phyloP scores from a whole-genome alignment of 2,113 vertebrate genomes.

The Trematocara nigrifrons region DNA sequence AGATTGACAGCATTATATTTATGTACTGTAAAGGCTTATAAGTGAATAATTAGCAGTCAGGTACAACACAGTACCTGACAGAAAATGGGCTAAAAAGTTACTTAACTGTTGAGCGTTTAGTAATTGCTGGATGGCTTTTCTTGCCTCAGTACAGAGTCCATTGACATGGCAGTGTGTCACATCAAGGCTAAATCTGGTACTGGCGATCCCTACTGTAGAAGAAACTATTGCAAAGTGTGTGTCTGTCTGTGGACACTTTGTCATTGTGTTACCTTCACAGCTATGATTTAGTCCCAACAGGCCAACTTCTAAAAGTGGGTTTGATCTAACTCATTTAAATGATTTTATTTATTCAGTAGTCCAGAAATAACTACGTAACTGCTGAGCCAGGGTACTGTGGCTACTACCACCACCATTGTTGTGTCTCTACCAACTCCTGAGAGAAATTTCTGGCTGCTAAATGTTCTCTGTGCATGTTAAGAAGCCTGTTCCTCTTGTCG shows the following conservation, averaged over 20 bases:
- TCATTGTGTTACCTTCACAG: not conserved
- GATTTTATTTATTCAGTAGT: fast-evolving
- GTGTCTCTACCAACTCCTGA: not conserved
- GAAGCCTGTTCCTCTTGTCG: not conserved
- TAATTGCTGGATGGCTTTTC: not conserved
- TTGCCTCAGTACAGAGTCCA: not conserved
- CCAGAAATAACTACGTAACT: not conserved
- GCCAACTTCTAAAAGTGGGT: not conserved
- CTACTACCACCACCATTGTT: fast-evolving
- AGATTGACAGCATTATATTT: not conserved
- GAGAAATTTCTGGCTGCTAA: not conserved
- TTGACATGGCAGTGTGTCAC: not conserved
- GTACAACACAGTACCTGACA: not conserved
- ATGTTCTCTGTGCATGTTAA: not conserved
- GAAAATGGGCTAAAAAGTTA: not conserved
- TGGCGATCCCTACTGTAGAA: fast-evolving
- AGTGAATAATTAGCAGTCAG: not conserved
- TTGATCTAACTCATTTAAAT: fast-evolving
- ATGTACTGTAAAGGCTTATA: not conserved
- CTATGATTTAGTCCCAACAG: not conserved
- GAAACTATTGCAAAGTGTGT: not conserved
- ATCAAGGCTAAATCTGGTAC: not conserved
- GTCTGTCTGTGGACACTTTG: not conserved
- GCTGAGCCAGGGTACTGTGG: not conserved
- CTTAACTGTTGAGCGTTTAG: not conserved